Conservation (phyloP, 2,113 vertebrate genomes). For the Zapornia atra region DNA sequence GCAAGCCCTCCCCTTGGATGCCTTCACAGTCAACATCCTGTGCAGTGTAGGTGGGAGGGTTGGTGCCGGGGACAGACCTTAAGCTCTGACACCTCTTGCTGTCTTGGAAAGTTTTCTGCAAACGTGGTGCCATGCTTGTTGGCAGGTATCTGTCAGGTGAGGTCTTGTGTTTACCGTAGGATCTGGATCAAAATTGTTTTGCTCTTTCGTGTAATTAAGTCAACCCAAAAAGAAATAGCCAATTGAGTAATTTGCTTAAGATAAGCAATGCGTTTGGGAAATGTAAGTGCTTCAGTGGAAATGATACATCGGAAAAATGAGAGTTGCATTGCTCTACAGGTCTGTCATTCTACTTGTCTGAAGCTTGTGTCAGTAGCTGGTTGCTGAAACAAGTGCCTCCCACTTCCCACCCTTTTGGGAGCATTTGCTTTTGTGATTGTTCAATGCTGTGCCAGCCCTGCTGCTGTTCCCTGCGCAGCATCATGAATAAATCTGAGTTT, state of each 20-base stretch:
- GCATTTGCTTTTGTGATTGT: not conserved
- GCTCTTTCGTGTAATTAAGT: slow-evolving; percentile 13
- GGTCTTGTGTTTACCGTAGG: not conserved
- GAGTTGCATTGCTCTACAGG: not conserved
- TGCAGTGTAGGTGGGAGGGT: not conserved
- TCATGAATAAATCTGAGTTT: not conserved
- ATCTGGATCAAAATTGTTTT: slow-evolving; percentile 13
- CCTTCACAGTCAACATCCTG: not conserved
- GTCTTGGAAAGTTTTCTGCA: not conserved
- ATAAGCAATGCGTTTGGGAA: slow-evolving; percentile 9
- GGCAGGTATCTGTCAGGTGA: not conserved
- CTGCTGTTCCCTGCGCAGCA: not conserved
- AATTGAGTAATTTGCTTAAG: slow-evolving; percentile 3
- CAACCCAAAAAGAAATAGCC: slow-evolving; percentile 5
- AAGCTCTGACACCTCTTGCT: not conserved
- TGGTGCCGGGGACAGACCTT: not conserved
- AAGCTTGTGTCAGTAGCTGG: not conserved
- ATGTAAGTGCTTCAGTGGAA: not conserved
- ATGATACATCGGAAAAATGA: not conserved
- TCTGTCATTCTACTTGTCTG: not conserved
- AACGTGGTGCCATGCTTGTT: not conserved
- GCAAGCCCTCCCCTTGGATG: not conserved
- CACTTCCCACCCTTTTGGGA: not conserved
- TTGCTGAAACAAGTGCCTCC: slow-evolving; percentile 2
- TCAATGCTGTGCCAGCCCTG: not conserved